phyloP scores from a whole-genome alignment of 1,140 invertebrate species.

The Panagrolaimus sp. region DNA sequence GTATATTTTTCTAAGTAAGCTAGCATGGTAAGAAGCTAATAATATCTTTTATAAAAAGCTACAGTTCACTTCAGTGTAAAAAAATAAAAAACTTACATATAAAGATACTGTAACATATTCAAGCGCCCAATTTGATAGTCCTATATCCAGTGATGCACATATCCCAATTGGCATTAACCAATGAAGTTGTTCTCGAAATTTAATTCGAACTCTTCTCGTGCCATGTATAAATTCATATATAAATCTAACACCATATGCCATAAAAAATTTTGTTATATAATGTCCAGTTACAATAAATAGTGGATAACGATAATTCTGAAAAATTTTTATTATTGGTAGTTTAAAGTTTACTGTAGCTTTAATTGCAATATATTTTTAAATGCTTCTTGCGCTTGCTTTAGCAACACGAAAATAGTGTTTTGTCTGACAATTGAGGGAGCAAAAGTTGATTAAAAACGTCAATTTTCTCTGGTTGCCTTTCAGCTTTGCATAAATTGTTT shows the following conservation, averaged over 20 bases:
- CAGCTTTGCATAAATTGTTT: too few species aligned
- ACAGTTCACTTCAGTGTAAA: too few species aligned
- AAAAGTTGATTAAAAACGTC: background rate
- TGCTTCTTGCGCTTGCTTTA: too few species aligned
- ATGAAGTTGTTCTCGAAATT: conserved; percentile 43
- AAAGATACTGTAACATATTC: conserved; percentile 51
- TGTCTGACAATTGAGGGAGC: too few species aligned
- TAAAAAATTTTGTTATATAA: conserved; percentile 48
- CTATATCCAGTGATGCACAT: conserved; percentile 88
- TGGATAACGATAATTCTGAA: conserved; percentile 50
- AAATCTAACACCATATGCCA: conserved; percentile 34
- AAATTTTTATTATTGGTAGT: background rate
- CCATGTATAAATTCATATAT: conserved; percentile 33
- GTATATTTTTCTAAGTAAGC: too few species aligned
- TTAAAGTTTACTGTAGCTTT: too few species aligned
- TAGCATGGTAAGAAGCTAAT: conserved; percentile 18
- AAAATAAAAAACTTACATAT: background rate
- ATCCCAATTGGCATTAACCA: conserved; percentile 70
- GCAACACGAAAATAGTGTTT: background rate
- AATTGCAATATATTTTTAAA: too few species aligned
- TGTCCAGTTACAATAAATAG: conserved; percentile 54
- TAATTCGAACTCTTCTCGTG: conserved; percentile 26
- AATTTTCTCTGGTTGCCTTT: background rate
- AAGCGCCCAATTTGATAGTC: conserved; percentile 81
- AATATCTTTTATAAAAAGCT: too few species aligned